A percentile compares a stretch with the other conserved stretches of the same genome.
Conservation (phyloP, 2,113 vertebrate species). For the Ranitomeya imitator region DNA sequence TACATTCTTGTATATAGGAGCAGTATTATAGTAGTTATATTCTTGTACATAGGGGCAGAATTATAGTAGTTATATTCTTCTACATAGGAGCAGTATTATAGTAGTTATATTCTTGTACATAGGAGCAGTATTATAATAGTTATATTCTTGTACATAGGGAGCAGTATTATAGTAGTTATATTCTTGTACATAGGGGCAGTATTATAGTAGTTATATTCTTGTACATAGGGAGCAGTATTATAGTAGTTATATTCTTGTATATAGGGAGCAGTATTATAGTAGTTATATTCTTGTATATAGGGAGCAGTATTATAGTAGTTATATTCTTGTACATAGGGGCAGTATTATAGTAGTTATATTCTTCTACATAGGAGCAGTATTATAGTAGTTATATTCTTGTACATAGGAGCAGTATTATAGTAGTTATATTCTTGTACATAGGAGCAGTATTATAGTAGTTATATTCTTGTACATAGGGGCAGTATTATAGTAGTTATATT, state of each 20-base stretch:
- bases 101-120: slow-evolving; percentile 8
- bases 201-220: slow-evolving; percentile 6
- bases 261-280: neutral
- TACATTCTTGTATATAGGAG: slow-evolving; percentile 4
- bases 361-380: neutral
- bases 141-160: neutral
- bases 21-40: neutral
- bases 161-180: slow-evolving; percentile 8
- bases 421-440: too few relatives aligned
- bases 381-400: neutral
- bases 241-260: slow-evolving; percentile 14
- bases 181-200: neutral
- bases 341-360: neutral
- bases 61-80: slow-evolving; percentile 6
- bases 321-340: neutral
- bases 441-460: slow-evolving; percentile 12
- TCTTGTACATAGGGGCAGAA: neutral
- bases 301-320: neutral
- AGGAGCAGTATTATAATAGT: neutral
- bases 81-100: slow-evolving; percentile 9
- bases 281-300: slow-evolving; percentile 4
- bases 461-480: slow-evolving; percentile 8
- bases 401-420: neutral
- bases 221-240: neutral
- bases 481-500: slow-evolving; percentile 20